Evolutionary conservation across 2,797 vertebrate species (phyloP).

Genomic region (Falco columbarius): DNA sequence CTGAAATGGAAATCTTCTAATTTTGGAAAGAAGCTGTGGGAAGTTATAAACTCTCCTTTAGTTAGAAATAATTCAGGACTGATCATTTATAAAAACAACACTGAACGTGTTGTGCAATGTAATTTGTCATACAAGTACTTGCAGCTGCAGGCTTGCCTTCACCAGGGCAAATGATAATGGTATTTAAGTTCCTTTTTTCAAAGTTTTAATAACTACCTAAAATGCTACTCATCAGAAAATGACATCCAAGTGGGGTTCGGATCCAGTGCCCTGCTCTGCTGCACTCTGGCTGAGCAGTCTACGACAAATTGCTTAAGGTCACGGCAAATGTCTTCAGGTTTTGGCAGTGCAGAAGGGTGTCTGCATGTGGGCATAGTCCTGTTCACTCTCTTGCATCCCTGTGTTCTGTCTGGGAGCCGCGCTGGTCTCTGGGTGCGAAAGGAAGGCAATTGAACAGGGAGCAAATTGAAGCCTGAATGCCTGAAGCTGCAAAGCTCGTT

Average conservation of each 20-base stretch:
- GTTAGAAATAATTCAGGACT: not conserved
- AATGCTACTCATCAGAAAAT: not conserved
- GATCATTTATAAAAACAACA: not conserved
- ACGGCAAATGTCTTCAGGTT: not conserved
- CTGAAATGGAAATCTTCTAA: not conserved
- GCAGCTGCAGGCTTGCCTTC: not conserved
- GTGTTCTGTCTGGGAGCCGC: not conserved
- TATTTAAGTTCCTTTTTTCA: not conserved
- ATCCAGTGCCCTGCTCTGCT: not conserved
- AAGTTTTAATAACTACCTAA: not conserved
- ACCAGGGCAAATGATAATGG: not conserved
- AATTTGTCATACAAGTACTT: not conserved
- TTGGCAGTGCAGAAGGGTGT: not conserved
- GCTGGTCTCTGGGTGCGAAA: not conserved
- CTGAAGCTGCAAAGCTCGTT: not conserved
- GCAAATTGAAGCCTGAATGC: not conserved
- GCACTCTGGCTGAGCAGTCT: not conserved
- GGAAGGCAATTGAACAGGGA: not conserved
- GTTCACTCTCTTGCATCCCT: not conserved
- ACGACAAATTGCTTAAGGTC: not conserved
- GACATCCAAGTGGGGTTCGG: not conserved
- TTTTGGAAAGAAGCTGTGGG: not conserved
- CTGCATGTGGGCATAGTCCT: accelerated
- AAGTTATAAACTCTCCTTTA: not conserved
- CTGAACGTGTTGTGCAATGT: not conserved